Conservation (phyloP, 2,797 vertebrate genomes). For the Sebastolobus altivelis region DNA sequence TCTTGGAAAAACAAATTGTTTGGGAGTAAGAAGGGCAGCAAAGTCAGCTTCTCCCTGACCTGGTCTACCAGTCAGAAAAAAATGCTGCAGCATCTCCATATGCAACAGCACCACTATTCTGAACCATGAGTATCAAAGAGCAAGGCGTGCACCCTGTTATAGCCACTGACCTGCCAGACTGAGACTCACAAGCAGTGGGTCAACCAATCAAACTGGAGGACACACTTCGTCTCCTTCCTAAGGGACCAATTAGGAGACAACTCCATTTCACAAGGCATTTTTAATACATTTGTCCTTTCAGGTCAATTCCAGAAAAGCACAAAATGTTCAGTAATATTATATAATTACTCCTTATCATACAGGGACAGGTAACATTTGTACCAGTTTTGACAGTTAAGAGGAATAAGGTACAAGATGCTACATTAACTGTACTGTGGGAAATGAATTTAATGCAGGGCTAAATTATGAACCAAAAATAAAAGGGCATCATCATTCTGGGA, state of each 20-base stretch:
- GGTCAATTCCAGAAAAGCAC: neutral
- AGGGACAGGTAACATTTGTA: neutral
- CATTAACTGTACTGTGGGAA: neutral
- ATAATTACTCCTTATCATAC: slow-evolving; percentile 13
- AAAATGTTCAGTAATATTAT: neutral
- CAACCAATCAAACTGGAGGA: slow-evolving; percentile 38
- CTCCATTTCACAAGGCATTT: slow-evolving; percentile 8
- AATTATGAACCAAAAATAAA: neutral
- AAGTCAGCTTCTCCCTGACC: slow-evolving; percentile 49
- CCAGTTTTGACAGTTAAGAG: too few species aligned
- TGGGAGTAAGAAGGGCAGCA: slow-evolving; percentile 41
- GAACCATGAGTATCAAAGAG: slow-evolving; percentile 33
- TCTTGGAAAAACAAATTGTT: slow-evolving; percentile 29
- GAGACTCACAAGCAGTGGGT: slow-evolving; percentile 27
- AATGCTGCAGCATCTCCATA: slow-evolving; percentile 45
- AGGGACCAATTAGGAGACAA: slow-evolving; percentile 42
- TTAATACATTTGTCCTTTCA: slow-evolving; percentile 23
- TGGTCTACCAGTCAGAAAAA: slow-evolving; percentile 30
- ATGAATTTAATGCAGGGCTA: neutral
- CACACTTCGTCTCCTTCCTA: slow-evolving; percentile 10
- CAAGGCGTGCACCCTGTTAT: slow-evolving; percentile 11
- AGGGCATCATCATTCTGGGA: neutral
- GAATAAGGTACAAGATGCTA: neutral
- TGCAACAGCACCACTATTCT: slow-evolving; percentile 15
- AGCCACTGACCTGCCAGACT: slow-evolving; percentile 25